Percentiles rank a stretch among this genome's conserved stretches.
These are phyloP conservation scores for Sapajus apella DNA, from an alignment of 2,113 vertebrate species.

Conservation along the genomic window DNA sequence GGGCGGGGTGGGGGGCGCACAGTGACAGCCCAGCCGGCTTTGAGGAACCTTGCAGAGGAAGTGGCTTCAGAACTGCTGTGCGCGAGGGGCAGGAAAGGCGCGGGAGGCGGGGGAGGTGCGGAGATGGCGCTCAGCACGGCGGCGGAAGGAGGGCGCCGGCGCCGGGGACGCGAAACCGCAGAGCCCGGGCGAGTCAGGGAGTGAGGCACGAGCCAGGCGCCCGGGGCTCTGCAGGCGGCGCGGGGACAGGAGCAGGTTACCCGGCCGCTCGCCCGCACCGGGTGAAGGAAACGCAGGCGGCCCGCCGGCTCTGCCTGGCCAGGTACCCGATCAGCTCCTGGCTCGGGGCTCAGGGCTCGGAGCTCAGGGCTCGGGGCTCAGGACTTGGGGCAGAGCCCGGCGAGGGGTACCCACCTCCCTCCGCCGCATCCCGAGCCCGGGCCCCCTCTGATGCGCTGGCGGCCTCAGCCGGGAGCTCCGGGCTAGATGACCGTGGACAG, in stretches of 20 bases:
- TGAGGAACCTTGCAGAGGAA: conserved; percentile 88
- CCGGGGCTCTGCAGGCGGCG: not conserved
- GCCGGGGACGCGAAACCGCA: conserved; percentile 69
- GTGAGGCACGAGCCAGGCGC: conserved; percentile 27
- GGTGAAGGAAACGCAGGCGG: not conserved
- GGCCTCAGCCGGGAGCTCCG: not conserved
- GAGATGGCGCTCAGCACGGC: conserved; percentile 68
- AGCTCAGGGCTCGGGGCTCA: not conserved
- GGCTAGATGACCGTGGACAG: conserved; percentile 85
- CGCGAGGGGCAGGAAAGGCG: conserved; percentile 85
- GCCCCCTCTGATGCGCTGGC: not conserved
- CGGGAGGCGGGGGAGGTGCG: conserved; percentile 69
- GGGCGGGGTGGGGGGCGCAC: not conserved
- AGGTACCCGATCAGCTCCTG: conserved; percentile 52
- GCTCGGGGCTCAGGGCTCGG: not conserved
- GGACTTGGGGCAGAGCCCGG: not conserved
- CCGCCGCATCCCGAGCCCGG: not conserved
- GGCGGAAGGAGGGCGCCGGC: conserved; percentile 72
- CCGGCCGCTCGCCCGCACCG: not conserved
- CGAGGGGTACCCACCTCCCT: not conserved
- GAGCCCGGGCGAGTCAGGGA: conserved; percentile 54
- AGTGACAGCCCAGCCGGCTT: conserved; percentile 17
- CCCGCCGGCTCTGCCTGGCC: not conserved
- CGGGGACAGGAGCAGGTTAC: conserved; percentile 69
- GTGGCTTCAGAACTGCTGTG: conserved; percentile 82